Evolutionary conservation across 2,113 vertebrate genomes (phyloP).

Genomic region (Arenaria interpres): DNA sequence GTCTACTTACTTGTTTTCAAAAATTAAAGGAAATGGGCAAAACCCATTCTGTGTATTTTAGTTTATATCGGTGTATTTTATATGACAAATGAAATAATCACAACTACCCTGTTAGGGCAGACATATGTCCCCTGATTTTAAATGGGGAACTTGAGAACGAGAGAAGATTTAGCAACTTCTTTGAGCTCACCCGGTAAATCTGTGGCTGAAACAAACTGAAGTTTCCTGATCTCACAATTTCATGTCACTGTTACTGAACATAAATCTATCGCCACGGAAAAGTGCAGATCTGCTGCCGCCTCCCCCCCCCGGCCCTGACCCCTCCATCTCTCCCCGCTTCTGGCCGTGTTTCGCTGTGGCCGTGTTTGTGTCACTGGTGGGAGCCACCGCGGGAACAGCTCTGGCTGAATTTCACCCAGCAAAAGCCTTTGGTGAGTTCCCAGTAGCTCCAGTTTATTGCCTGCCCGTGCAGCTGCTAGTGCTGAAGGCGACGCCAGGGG

Average conservation of each 20-base stretch:
- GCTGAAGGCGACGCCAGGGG: background rate
- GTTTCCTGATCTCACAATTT: background rate
- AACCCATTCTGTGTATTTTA: slow-evolving; percentile 1
- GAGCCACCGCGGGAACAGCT: rapidly evolving
- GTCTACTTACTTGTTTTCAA: slow-evolving; percentile 87
- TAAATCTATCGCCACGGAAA: background rate
- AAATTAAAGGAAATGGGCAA: slow-evolving; percentile 82
- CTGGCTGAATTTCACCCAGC: no score
- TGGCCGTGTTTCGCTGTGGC: background rate
- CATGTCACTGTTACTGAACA: background rate
- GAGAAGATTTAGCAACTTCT: background rate
- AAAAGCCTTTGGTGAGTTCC: background rate
- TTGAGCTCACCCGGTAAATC: background rate
- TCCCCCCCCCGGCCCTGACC: rapidly evolving
- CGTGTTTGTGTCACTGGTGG: background rate
- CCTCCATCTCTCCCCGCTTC: background rate
- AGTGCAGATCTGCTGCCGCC: background rate
- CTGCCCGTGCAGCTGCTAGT: background rate
- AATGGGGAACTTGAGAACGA: background rate
- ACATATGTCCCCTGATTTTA: background rate
- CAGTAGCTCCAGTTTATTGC: background rate
- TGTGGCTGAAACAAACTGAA: background rate
- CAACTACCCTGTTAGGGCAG: background rate
- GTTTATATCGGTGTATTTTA: background rate
- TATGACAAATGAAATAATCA: background rate